These are phyloP conservation scores for Parazoanthus atlanticus DNA, from an alignment of 92 coral and sea anemone species.

Conservation along the genomic window DNA sequence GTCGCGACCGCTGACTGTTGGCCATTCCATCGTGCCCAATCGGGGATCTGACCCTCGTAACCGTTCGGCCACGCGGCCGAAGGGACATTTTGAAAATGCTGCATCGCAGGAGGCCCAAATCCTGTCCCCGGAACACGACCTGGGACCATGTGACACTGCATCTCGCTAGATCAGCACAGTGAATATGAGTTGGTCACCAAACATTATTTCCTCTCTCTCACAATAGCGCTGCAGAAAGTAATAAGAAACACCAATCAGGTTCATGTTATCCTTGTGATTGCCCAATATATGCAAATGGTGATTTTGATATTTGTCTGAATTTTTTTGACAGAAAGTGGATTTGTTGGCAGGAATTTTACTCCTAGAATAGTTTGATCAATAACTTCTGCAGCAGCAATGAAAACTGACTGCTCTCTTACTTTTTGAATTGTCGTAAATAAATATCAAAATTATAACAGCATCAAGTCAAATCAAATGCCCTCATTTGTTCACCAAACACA, in stretches of 20 bases:
- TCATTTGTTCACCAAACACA: too few relatives aligned
- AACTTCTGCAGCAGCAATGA: too few relatives aligned
- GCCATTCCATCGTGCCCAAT: conserved; percentile 3
- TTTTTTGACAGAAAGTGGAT: too few relatives aligned
- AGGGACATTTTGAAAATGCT: conserved; percentile 10
- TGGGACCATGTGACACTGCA: conserved; percentile 35
- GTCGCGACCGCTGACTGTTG: background rate
- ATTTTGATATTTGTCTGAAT: too few relatives aligned
- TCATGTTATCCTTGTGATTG: background rate
- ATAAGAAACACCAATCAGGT: too few relatives aligned
- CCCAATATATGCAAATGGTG: too few relatives aligned
- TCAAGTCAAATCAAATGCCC: too few relatives aligned
- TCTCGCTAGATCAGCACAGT: conserved; percentile 8
- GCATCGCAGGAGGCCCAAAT: background rate
- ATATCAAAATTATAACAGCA: too few relatives aligned
- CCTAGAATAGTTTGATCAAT: too few relatives aligned
- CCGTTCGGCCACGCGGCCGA: background rate
- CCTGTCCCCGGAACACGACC: background rate
- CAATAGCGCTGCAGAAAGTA: background rate
- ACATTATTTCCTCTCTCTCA: background rate
- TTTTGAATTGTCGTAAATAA: too few relatives aligned
- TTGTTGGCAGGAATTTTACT: too few relatives aligned
- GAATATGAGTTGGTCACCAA: background rate
- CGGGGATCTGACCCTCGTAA: background rate
- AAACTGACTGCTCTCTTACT: too few relatives aligned